Base-by-base conservation (phyloP, 2,888 invertebrate species). In the Leptopilina drosophilae region DNA sequence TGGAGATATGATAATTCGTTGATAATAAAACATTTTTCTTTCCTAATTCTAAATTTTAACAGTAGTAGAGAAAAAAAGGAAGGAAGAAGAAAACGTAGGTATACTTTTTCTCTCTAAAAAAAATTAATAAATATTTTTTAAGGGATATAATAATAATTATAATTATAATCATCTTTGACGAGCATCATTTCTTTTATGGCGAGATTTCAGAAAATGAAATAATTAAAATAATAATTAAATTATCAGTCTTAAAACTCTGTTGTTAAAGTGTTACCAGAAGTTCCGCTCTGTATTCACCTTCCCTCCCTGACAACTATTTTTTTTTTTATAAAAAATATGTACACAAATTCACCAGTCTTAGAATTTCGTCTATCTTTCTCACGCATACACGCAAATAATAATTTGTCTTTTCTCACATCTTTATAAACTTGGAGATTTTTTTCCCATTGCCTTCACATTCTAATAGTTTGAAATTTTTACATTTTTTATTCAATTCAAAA, bases 241-340 rank as follows among this genome's bases (percentile, higher is more conserved):
- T 80, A 77, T 82, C 82, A 82, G 83, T 83, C 82, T 83, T 83
- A 65, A 80, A 77, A 77, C 80, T 82, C 80, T 82, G 73, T 79
- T 46, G 11, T 49, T 49, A 49, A 49, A 9, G 49, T 49, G 12
- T 49, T 82, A 81, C 80, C 81, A 82, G 81, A 81, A 83, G 78
- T 69, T 49, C 49, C 46, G 49, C 49, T 69, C 20, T 42, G 20
- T 7, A 15, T 69, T 49, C 69, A 67, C 46, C 67, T 67, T 67
- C 14, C 53, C 14, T 66, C 42, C 69, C 15, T 15, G 20, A 62
- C 62, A 62, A 49, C 11, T 15, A 66, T 33, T 20, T 20, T 20
- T 33, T 4, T 33, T 33, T 33, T 33, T 42, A n/a, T 42, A 42
- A 42, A 7, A 49, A 8, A 64, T 15, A 64, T 42, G 20, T 64